Evolutionary conservation across 2,113 vertebrate genomes (phyloP).

Genomic region (Balaenoptera acutorostrata): DNA sequence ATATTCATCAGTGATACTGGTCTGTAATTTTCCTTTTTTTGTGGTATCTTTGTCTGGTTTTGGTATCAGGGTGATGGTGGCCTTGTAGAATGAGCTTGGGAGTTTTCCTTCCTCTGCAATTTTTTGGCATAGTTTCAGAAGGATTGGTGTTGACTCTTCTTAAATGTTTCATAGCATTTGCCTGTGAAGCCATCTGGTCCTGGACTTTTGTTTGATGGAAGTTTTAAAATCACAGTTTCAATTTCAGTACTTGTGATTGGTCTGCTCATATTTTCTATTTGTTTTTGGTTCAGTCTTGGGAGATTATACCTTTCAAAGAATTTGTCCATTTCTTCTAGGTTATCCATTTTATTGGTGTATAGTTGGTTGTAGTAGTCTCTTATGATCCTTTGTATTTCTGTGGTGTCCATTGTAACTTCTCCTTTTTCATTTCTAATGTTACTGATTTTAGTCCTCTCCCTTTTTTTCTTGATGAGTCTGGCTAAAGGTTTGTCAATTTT

Average conservation of each 20-base stretch:
- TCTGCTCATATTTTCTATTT: neutral
- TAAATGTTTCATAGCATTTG: neutral
- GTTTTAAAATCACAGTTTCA: neutral
- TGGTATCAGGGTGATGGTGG: neutral
- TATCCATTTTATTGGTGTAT: neutral
- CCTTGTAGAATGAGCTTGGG: no score
- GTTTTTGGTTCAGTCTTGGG: neutral
- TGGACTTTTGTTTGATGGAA: neutral
- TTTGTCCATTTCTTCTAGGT: neutral
- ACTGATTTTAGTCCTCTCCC: neutral
- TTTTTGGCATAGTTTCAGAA: no score
- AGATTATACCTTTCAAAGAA: neutral
- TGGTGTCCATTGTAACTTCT: neutral
- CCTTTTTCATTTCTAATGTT: neutral
- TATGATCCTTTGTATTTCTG: neutral
- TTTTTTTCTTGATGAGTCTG: no score
- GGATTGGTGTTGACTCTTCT: no score
- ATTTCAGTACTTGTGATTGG: neutral
- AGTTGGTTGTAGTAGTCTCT: neutral
- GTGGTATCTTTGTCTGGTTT: neutral
- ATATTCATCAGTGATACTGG: neutral
- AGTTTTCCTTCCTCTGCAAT: no score
- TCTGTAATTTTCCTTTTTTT: neutral
- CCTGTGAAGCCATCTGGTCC: neutral
- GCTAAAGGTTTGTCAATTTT: no score